Percentiles rank a stretch among this genome's conserved stretches.
phyloP scores from a whole-genome alignment of 2,113 vertebrate genomes.

The Penelope pileata region DNA sequence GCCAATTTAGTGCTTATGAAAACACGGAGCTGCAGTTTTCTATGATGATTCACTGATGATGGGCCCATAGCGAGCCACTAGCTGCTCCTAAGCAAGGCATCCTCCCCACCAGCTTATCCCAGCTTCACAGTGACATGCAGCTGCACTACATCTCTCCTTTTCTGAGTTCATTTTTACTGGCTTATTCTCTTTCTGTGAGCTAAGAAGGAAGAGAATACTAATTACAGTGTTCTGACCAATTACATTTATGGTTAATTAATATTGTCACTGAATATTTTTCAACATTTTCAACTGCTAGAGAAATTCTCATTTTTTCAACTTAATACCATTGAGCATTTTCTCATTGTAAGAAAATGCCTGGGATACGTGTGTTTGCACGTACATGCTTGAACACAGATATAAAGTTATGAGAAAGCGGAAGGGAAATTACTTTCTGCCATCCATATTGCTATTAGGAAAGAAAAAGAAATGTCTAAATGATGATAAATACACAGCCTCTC shows the following conservation, averaged over 20 bases:
- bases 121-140: neutral
- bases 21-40: neutral
- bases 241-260: neutral
- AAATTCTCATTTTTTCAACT: neutral
- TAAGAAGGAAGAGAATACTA: neutral
- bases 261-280: neutral
- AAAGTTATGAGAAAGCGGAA: neutral
- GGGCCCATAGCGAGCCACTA: neutral
- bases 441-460: neutral
- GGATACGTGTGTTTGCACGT: neutral
- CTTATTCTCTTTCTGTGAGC: neutral
- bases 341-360: neutral
- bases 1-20: neutral
- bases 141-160: neutral
- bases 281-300: neutral
- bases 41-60: neutral
- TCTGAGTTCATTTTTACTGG: neutral
- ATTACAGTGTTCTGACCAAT: neutral
- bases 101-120: neutral
- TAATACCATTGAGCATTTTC: neutral
- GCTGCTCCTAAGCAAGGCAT: neutral
- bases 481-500: neutral
- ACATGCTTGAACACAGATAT: fast-evolving
- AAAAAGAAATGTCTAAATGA: neutral
- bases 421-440: neutral